Percentiles rank a stretch among this genome's conserved stretches.
Evolutionary conservation across 2,113 vertebrate genomes (phyloP).

Genomic region (Speoplatyrhinus poulsoni): DNA sequence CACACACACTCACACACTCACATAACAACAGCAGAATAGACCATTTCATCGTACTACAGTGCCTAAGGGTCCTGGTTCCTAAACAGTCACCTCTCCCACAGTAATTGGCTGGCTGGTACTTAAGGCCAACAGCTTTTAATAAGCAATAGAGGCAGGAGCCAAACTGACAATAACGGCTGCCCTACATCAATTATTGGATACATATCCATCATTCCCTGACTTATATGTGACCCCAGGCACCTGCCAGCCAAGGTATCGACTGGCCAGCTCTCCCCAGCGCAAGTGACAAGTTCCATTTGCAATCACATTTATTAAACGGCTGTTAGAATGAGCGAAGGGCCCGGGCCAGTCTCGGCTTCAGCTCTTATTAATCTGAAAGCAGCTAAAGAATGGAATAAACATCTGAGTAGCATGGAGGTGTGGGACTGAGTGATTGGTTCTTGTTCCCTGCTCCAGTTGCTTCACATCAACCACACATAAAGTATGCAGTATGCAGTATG

Average conservation of each 20-base stretch:
- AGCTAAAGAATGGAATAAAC: constrained; percentile 61
- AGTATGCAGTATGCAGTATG: no score
- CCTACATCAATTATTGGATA: constrained; percentile 87
- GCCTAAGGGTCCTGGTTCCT: constrained; percentile 59
- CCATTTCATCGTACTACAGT: constrained; percentile 40
- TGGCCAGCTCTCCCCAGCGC: constrained; percentile 67
- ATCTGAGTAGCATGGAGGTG: constrained; percentile 30
- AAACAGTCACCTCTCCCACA: constrained; percentile 66
- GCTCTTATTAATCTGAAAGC: constrained; percentile 69
- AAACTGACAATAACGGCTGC: constrained; percentile 80
- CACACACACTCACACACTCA: constrained; percentile 7
- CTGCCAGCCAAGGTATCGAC: constrained; percentile 81
- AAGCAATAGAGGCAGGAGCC: constrained; percentile 80
- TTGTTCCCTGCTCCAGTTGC: constrained; percentile 2
- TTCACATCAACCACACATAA: background rate
- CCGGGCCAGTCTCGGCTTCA: constrained; percentile 51
- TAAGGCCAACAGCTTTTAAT: constrained; percentile 83
- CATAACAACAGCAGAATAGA: constrained; percentile 54
- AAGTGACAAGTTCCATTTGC: constrained; percentile 83
- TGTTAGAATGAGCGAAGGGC: constrained; percentile 79
- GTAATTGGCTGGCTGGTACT: constrained; percentile 80
- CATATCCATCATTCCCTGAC: constrained; percentile 91
- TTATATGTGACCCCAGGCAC: constrained; percentile 81
- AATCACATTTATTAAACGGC: constrained; percentile 82
- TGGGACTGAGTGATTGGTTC: constrained; percentile 33